phyloP scores from a whole-genome alignment of 1,140 invertebrate genomes.

The Reticulitermes speratus region DNA sequence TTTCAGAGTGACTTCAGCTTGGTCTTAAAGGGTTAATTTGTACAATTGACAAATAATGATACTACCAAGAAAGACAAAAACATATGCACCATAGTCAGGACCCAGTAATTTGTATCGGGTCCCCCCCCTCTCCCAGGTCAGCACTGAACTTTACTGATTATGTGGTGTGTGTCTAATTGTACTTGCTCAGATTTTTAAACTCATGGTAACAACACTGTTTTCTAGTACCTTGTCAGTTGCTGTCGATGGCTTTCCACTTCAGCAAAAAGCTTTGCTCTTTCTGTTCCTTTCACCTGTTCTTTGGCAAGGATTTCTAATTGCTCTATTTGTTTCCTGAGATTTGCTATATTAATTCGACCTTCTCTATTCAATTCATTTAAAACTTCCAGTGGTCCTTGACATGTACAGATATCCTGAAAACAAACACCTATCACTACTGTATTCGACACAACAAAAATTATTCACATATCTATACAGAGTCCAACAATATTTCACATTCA shows the following conservation, averaged over 20 bases:
- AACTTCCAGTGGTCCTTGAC: slow-evolving; percentile 62
- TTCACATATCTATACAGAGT: not conserved
- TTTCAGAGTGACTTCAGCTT: too few species aligned
- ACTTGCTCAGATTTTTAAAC: not conserved
- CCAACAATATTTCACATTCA: not conserved
- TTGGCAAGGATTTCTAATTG: slow-evolving; percentile 62
- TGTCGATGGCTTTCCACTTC: slow-evolving; percentile 68
- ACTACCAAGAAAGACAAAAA: not conserved
- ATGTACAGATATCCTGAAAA: slow-evolving; percentile 64
- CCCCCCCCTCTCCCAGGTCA: not conserved
- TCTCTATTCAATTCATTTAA: slow-evolving; percentile 71
- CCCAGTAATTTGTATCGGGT: not conserved
- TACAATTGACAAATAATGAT: not conserved
- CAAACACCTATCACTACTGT: slow-evolving; percentile 27
- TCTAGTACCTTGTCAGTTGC: slow-evolving; percentile 58
- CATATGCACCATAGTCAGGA: not conserved
- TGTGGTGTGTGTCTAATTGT: not conserved
- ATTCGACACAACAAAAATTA: not conserved
- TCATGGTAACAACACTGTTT: not conserved
- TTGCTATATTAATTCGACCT: slow-evolving; percentile 64
- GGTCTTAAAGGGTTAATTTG: too few species aligned
- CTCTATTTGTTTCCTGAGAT: slow-evolving; percentile 66
- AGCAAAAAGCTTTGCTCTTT: slow-evolving; percentile 57
- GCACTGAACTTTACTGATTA: not conserved
- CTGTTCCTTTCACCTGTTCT: slow-evolving; percentile 59